Evolutionary conservation across 2,888 invertebrate species (phyloP).

Genomic region (Allolobophora icterica): DNA sequence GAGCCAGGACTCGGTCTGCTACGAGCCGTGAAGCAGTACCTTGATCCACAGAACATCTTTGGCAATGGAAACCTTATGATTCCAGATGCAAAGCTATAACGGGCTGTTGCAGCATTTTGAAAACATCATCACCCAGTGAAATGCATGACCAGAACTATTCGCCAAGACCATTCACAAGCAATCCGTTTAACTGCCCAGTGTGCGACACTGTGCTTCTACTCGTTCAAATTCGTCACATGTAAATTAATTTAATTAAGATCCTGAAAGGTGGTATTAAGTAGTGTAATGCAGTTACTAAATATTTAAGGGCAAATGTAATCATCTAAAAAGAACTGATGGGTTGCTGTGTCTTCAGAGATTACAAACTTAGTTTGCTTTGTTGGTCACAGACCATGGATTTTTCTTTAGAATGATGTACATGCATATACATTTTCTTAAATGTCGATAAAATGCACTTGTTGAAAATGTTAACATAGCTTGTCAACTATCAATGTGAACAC

Average conservation of each 20-base stretch:
- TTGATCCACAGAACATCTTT: slow-evolving; percentile 95
- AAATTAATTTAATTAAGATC: not conserved
- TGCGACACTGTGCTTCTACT: too few species aligned
- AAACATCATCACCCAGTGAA: not conserved
- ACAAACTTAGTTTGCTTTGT: not conserved
- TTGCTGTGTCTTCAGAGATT: not conserved
- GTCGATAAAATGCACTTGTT: not conserved
- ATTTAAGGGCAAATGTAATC: not conserved
- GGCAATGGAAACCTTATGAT: slow-evolving; percentile 80
- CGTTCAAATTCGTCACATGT: not conserved
- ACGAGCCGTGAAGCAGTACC: slow-evolving; percentile 80
- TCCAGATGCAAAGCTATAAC: slow-evolving; percentile 38
- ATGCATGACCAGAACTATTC: not conserved
- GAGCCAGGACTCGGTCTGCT: slow-evolving; percentile 79
- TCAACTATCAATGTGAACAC: not conserved
- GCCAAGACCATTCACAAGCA: not conserved
- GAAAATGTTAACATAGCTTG: not conserved
- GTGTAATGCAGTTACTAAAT: not conserved
- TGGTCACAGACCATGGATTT: too few species aligned
- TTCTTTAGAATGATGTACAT: too few species aligned
- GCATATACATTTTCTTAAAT: not conserved
- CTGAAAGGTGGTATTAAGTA: not conserved
- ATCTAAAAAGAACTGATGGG: not conserved
- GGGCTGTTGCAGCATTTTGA: not conserved
- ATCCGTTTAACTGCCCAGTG: not conserved